Evolutionary conservation across 2,888 invertebrate genomes (phyloP).

Genomic region (Zhengitettix transpicula): DNA sequence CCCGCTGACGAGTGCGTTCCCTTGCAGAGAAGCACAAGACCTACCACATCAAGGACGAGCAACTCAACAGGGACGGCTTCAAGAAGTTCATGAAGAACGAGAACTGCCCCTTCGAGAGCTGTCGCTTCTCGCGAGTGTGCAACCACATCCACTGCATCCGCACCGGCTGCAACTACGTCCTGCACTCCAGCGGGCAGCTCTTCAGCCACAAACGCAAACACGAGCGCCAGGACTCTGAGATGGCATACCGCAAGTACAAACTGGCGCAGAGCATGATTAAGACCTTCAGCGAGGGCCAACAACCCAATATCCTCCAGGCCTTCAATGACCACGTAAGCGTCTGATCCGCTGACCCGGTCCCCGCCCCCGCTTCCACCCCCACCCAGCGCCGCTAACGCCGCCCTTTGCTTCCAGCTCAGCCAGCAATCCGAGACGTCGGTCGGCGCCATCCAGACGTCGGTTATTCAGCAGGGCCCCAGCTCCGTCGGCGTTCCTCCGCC

Average conservation of each 20-base stretch:
- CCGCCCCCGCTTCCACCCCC: neutral
- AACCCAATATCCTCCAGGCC: constrained; percentile 8
- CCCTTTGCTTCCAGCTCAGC: constrained; percentile 5
- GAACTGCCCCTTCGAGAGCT: constrained; percentile 76
- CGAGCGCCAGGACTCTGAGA: constrained; percentile 82
- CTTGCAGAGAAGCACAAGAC: constrained; percentile 90
- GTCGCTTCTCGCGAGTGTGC: constrained; percentile 85
- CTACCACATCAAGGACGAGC: constrained; percentile 94
- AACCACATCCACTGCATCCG: constrained; percentile 98
- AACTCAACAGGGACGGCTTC: constrained; percentile 87
- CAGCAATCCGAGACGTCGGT: constrained; percentile 10
- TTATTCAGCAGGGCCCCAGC: constrained; percentile 10
- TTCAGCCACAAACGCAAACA: constrained; percentile 96
- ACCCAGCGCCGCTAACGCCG: no score
- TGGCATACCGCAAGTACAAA: constrained; percentile 65
- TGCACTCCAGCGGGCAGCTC: constrained; percentile 91
- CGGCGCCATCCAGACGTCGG: constrained; percentile 6
- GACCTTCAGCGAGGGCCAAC: constrained; percentile 17
- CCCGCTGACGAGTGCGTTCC: neutral
- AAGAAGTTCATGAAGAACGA: constrained; percentile 98
- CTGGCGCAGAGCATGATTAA: constrained; percentile 31
- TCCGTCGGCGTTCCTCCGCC: neutral
- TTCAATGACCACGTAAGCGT: constrained; percentile 17
- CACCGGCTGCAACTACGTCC: constrained; percentile 84
- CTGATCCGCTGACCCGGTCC: neutral